Base-by-base conservation (phyloP, 1,140 invertebrate species). In the Calliopsis andreniformis region DNA sequence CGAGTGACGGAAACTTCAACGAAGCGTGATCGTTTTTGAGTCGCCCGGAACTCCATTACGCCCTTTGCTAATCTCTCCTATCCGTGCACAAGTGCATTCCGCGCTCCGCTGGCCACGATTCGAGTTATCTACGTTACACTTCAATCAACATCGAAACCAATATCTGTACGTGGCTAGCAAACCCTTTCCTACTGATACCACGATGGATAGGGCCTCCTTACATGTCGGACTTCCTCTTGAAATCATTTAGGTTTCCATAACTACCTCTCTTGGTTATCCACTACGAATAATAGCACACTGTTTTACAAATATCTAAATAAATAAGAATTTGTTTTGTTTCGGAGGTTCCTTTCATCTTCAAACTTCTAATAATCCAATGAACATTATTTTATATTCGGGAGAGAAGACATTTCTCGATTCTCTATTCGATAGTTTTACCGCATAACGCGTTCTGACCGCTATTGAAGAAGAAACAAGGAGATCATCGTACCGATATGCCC, bases 121-220 rank as follows among this genome's bases (percentile, higher is more conserved):
- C 83, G 81, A 89, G 87, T 89, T 91, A 91, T 91, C 90, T 90
- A 78, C 83, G 85, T 91, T 89, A 91, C 90, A 90, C 87, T 89
- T 88, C 89, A 86, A 91, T 91, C 90, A 89, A 91, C 89, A 90
- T 88, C 76, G 87, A 82, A 71, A 84, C 59, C 83, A 83, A 84
- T 84, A 82, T 84, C 72, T 47, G 82, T 82, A 80, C 77, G 80
- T 77, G 53, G 39, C 61, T 28, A 42, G 49, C 23, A 66, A 43
- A 42, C 78, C 63, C 53, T 80, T 72, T 71, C 56, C 39, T 66
- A 42, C 58, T 6, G 81, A 73, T 59, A 56, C n/a, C 56, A 59
- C 45, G 56, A 58, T 70, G 79, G 62, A 76, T 51, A n/a, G 16
- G 55, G 20, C 35, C 35, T 73, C 78, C 82, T 83, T 84, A 76